Percentiles rank a stretch among this genome's conserved stretches.
phyloP scores from a whole-genome alignment of 2,888 invertebrate species.

The Melolontha melolontha region DNA sequence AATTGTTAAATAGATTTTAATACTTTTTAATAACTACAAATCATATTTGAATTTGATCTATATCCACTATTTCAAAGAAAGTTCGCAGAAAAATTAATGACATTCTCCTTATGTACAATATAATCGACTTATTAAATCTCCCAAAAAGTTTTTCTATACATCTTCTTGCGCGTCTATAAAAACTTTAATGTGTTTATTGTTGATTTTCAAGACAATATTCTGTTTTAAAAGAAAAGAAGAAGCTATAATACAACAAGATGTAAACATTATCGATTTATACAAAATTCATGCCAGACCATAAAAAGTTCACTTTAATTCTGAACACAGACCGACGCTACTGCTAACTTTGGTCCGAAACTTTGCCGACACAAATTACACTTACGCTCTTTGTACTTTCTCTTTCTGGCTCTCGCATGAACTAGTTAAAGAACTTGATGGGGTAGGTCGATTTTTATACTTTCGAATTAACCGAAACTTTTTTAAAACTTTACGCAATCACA shows the following conservation, averaged over 20 bases:
- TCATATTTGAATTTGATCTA: too few relatives aligned
- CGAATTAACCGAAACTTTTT: conserved; percentile 61
- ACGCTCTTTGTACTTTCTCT: conserved; percentile 66
- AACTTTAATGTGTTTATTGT: too few relatives aligned
- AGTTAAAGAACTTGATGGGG: conserved; percentile 63
- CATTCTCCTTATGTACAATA: too few relatives aligned
- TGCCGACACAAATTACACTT: conserved; percentile 65
- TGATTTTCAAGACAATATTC: too few relatives aligned
- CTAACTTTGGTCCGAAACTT: conserved; percentile 64
- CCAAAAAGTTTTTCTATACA: too few relatives aligned
- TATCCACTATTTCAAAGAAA: too few relatives aligned
- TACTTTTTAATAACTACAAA: too few relatives aligned
- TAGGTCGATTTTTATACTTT: conserved; percentile 62
- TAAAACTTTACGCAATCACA: conserved; percentile 39
- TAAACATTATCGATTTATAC: conserved; percentile 65
- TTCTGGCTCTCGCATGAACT: conserved; percentile 64
- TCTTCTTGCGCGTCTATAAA: too few relatives aligned
- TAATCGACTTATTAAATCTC: too few relatives aligned
- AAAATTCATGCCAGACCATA: conserved; percentile 64
- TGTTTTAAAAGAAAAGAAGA: too few relatives aligned
- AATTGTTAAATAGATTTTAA: too few relatives aligned
- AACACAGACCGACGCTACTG: conserved; percentile 54
- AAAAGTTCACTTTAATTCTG: conserved; percentile 65
- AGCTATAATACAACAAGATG: conserved; percentile 48
- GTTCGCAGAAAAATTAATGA: too few relatives aligned